Evolutionary conservation across 2,113 vertebrate genomes (phyloP).

Genomic region (Mugil cephalus): DNA sequence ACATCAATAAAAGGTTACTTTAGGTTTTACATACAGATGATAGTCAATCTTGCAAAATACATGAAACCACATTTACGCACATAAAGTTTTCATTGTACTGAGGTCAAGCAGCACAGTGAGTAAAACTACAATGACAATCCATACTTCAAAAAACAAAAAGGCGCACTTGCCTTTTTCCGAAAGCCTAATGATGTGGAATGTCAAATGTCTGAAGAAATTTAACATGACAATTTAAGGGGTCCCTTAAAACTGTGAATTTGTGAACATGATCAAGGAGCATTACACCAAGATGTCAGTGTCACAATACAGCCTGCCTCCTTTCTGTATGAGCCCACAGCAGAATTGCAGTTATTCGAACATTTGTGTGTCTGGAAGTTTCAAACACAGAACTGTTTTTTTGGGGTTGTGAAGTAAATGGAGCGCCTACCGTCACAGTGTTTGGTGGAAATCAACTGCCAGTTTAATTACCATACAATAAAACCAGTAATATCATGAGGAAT

Average conservation of each 20-base stretch:
- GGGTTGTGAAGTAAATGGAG: conserved; percentile 78
- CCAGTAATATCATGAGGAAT: conserved; percentile 85
- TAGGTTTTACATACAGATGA: conserved; percentile 82
- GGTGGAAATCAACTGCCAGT: conserved; percentile 88
- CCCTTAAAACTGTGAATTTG: conserved; percentile 71
- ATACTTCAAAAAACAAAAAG: conserved; percentile 59
- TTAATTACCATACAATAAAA: conserved; percentile 86
- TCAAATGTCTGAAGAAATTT: conserved; percentile 77
- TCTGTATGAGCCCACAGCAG: conserved; percentile 86
- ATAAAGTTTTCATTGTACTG: conserved; percentile 80
- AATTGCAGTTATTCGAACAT: conserved; percentile 82
- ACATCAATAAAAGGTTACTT: conserved; percentile 83
- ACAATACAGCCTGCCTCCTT: conserved; percentile 84
- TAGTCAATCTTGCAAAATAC: conserved; percentile 82
- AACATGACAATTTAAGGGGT: conserved; percentile 74
- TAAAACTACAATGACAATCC: conserved; percentile 80
- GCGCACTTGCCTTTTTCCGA: conserved; percentile 70
- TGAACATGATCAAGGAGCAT: conserved; percentile 77
- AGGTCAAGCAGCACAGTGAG: conserved; percentile 81
- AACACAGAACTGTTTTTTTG: conserved; percentile 65
- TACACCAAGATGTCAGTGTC: conserved; percentile 83
- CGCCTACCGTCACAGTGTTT: conserved; percentile 85
- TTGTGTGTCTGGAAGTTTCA: conserved; percentile 63
- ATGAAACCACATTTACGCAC: conserved; percentile 81
- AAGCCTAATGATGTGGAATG: conserved; percentile 62